These are phyloP conservation scores for Bombus terrestris DNA, from an alignment of 1,140 invertebrate genomes.

Conservation along the genomic window DNA sequence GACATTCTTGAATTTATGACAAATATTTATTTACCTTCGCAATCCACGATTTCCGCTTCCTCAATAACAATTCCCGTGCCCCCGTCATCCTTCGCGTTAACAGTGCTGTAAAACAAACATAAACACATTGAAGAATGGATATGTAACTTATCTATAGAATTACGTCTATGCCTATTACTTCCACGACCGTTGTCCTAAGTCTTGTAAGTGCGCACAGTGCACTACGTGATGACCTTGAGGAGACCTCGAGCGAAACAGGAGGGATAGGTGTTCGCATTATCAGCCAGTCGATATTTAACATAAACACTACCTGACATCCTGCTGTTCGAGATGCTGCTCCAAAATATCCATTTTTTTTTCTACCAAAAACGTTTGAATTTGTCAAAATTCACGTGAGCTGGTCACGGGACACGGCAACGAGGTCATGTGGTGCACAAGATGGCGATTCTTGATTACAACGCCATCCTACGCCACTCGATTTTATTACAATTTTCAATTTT, in stretches of 20 bases:
- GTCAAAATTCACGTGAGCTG: conserved; percentile 83
- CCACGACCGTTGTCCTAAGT: conserved; percentile 63
- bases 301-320: conserved; percentile 78
- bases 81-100: conserved; percentile 73
- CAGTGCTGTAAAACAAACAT: conserved; percentile 68
- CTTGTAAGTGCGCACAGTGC: conserved; percentile 73
- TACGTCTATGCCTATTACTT: conserved; percentile 66
- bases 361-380: conserved; percentile 81
- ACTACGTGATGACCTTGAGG: conserved; percentile 79
- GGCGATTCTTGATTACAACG: conserved; percentile 71
- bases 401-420: conserved; percentile 83
- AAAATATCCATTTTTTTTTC: conserved; percentile 81
- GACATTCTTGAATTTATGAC: background rate
- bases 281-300: conserved; percentile 54
- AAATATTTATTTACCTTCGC: conserved; percentile 75
- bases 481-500: background rate
- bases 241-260: conserved; percentile 68
- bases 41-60: conserved; percentile 81
- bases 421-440: conserved; percentile 83
- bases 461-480: conserved; percentile 26
- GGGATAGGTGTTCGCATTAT: conserved; percentile 52
- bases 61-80: conserved; percentile 79
- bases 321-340: conserved; percentile 81
- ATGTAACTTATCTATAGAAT: conserved; percentile 42
- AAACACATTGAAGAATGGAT: conserved; percentile 47